These are phyloP conservation scores for Apomyelois bistriatella DNA, from an alignment of 2,888 invertebrate species.

Conservation along the genomic window DNA sequence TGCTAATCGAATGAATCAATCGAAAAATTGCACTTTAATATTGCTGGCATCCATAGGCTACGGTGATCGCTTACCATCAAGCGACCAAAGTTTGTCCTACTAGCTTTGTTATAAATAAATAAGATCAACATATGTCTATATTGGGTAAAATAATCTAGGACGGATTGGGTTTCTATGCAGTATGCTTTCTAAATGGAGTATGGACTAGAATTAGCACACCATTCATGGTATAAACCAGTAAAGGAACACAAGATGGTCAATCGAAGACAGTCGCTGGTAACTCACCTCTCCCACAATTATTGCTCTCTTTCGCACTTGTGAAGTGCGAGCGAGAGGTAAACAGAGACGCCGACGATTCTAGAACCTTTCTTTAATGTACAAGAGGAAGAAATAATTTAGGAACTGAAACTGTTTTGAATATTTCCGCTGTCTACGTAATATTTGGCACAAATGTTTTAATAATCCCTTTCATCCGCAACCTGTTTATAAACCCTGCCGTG, in stretches of 20 bases:
- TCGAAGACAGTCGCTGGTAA: too few species aligned
- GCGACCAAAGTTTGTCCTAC: too few species aligned
- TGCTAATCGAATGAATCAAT: too few species aligned
- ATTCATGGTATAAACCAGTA: neutral
- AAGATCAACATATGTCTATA: conserved; percentile 1
- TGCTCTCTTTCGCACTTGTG: too few species aligned
- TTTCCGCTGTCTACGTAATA: conserved; percentile 57
- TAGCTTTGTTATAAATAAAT: too few species aligned
- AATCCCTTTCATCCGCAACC: neutral
- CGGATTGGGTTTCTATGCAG: conserved; percentile 11
- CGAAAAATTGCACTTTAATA: too few species aligned
- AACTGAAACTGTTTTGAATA: conserved; percentile 8
- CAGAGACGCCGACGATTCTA: too few species aligned
- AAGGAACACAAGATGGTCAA: too few species aligned
- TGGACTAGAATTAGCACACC: conserved; percentile 6
- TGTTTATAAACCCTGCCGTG: neutral
- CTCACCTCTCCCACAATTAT: too few species aligned
- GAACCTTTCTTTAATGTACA: neutral
- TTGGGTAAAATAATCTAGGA: conserved; percentile 5
- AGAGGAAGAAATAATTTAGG: conserved; percentile 1
- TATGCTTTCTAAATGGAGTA: neutral
- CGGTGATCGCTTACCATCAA: too few species aligned
- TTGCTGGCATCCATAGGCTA: too few species aligned
- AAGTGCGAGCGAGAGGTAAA: too few species aligned
- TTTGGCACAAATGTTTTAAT: conserved; percentile 64